A percentile compares a stretch with the other conserved stretches of the same genome.
Conservation (phyloP, 1,140 invertebrate genomes). For the Euborellia annulipes region DNA sequence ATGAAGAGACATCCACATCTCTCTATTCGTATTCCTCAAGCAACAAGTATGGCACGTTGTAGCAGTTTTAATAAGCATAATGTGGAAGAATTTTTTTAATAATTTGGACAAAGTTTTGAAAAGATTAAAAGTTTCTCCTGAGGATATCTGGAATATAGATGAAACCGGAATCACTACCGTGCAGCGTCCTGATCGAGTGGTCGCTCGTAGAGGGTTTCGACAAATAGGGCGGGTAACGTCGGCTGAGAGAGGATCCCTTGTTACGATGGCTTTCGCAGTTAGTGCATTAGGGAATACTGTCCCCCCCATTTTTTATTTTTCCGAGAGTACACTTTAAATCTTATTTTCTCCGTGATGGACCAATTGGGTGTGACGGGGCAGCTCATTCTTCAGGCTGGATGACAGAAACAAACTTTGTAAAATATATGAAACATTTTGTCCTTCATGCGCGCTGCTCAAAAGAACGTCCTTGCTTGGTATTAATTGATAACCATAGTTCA, state of each 20-base stretch:
- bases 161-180: conserved; percentile 27
- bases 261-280: conserved; percentile 25
- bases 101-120: neutral
- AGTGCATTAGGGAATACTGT: conserved; percentile 25
- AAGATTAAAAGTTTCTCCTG: neutral
- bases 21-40: conserved; percentile 23
- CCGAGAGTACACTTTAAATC: conserved; percentile 24
- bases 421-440: no score
- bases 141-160: conserved; percentile 25
- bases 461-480: no score
- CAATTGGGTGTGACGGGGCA: no score
- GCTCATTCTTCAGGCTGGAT: no score
- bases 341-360: conserved; percentile 24
- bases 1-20: conserved; percentile 20
- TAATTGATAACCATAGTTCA: no score
- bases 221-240: conserved; percentile 23
- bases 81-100: conserved; percentile 13
- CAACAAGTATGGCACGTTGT: conserved; percentile 23
- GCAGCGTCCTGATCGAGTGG: conserved; percentile 20
- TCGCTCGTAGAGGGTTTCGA: conserved; percentile 22
- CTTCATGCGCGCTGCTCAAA: neutral
- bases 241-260: conserved; percentile 23
- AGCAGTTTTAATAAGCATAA: conserved; percentile 24
- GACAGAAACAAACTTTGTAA: no score
- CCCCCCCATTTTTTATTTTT: conserved; percentile 25